phyloP scores from a whole-genome alignment of 1,140 invertebrate genomes.

The Psix sp. region DNA sequence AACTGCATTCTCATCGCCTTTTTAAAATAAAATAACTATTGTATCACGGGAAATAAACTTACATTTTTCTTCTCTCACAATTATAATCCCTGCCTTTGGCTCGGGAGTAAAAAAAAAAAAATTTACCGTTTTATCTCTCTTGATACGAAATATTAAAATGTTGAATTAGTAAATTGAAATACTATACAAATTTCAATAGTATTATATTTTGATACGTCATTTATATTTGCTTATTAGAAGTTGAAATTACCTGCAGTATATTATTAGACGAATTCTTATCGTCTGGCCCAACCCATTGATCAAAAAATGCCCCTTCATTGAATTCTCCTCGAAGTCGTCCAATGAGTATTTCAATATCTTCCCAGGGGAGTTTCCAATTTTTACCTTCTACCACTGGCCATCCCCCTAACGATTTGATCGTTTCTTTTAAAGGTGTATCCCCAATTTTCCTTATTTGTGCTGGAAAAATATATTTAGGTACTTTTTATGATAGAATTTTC shows the following conservation, averaged over 20 bases:
- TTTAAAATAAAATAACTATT: too few species aligned
- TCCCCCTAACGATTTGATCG: constrained; percentile 82
- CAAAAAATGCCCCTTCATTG: constrained; percentile 86
- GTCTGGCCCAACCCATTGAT: constrained; percentile 90
- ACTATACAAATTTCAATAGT: too few species aligned
- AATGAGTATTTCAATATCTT: constrained; percentile 81
- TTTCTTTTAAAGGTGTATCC: constrained; percentile 80
- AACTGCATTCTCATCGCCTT: too few species aligned
- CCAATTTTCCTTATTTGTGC: constrained; percentile 85
- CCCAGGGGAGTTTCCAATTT: constrained; percentile 80
- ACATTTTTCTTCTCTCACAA: too few species aligned
- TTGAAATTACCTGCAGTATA: constrained; percentile 88
- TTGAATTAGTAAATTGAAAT: too few species aligned
- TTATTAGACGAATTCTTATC: constrained; percentile 91
- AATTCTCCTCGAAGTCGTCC: constrained; percentile 83
- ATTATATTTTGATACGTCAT: neutral
- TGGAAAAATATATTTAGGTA: constrained; percentile 70
- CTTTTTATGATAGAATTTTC: too few species aligned
- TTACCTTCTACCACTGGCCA: constrained; percentile 85
- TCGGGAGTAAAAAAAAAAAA: too few species aligned
- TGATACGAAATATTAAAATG: too few species aligned
- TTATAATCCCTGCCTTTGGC: too few species aligned
- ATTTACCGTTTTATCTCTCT: too few species aligned
- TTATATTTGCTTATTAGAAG: too few species aligned
- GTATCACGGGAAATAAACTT: too few species aligned